Percentiles rank a stretch among this genome's conserved stretches.
Conservation (phyloP, 2,113 vertebrate species). For the Poicephalus meyeri region DNA sequence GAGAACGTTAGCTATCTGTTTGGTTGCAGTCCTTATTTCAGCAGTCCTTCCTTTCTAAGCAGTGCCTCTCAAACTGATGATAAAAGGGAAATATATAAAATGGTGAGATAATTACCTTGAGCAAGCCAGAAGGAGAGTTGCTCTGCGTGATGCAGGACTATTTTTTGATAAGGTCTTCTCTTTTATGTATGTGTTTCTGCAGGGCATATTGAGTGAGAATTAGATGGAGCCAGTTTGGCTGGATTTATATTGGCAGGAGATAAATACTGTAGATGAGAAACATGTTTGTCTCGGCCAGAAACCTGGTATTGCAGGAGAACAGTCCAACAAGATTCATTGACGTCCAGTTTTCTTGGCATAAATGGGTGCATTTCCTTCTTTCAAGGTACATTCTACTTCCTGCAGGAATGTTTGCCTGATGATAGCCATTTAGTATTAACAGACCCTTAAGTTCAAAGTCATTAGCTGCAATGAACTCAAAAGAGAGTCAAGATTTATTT, state of each 20-base stretch:
- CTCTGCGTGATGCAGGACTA: background rate
- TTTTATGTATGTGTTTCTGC: constrained; percentile 34
- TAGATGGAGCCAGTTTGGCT: constrained; percentile 56
- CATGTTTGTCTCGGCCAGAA: constrained; percentile 21
- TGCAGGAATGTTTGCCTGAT: background rate
- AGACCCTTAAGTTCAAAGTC: background rate
- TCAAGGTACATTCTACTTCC: background rate
- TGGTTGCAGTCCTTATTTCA: background rate
- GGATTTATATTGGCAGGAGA: constrained; percentile 43
- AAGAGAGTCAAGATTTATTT: background rate
- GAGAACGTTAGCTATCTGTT: background rate
- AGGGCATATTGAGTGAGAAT: constrained; percentile 54
- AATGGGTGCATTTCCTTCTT: background rate
- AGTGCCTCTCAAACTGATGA: background rate
- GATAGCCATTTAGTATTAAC: background rate
- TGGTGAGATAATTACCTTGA: background rate
- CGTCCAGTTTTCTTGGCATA: constrained; percentile 17
- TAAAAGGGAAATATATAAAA: background rate
- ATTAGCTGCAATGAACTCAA: background rate
- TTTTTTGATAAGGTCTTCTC: constrained; percentile 27
- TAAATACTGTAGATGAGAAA: constrained; percentile 38
- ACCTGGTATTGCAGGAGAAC: background rate
- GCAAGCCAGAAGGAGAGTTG: background rate
- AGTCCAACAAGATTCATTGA: background rate
- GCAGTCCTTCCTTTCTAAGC: background rate